A percentile compares a stretch with the other conserved stretches of the same genome.
Evolutionary conservation across 1,140 invertebrate genomes (phyloP).

Genomic region (Oryzaephilus surinamensis): DNA sequence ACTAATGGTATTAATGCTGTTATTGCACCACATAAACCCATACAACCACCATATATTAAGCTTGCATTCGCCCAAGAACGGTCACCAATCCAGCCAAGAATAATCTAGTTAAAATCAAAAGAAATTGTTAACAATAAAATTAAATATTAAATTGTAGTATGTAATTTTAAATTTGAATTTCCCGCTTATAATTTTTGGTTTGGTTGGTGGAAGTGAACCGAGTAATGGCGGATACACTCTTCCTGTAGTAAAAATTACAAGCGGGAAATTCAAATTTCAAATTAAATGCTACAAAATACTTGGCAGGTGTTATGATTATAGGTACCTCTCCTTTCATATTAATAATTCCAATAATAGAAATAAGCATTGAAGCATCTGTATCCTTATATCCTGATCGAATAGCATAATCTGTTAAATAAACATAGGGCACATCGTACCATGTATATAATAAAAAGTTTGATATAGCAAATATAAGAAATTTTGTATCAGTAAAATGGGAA

Average conservation of each 20-base stretch:
- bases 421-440: constrained; percentile 83
- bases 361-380: constrained; percentile 64
- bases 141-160: too few species aligned
- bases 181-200: too few species aligned
- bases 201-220: too few species aligned
- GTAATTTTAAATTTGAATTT: too few species aligned
- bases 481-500: constrained; percentile 61
- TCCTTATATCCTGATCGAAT: constrained; percentile 60
- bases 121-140: background rate
- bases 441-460: constrained; percentile 80
- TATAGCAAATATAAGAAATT: constrained; percentile 68
- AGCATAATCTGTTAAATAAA: constrained; percentile 71
- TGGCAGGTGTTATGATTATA: too few species aligned
- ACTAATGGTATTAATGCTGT: constrained; percentile 60
- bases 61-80: constrained; percentile 61
- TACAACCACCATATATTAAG: constrained; percentile 67
- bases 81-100: constrained; percentile 81
- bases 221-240: too few species aligned
- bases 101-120: constrained; percentile 55
- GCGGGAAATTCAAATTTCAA: too few species aligned
- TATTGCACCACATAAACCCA: constrained; percentile 62
- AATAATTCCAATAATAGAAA: constrained; percentile 73
- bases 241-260: too few species aligned
- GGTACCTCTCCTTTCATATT: constrained; percentile 75
- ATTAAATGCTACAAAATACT: too few species aligned